Conservation (phyloP, 92 coral and sea anemone species). For the Zoanthus solanderi region DNA sequence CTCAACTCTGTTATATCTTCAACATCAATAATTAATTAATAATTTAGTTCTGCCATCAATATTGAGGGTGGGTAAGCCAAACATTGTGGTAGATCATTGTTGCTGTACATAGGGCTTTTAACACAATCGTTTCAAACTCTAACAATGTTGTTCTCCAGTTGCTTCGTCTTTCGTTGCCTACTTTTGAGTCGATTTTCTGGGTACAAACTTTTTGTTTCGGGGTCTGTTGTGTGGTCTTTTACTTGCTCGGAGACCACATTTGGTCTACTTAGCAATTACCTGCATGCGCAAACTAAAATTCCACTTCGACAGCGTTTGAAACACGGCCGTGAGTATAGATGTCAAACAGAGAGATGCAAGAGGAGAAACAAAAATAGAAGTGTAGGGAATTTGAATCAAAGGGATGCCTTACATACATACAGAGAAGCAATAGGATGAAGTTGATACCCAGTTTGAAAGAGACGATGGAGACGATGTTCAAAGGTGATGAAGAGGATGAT, state of each 20-base stretch:
- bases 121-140: slow-evolving; percentile 10
- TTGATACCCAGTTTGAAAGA: neutral
- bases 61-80: slow-evolving; percentile 5
- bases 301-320: too few relatives aligned
- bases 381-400: slow-evolving; percentile 20
- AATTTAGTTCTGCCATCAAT: neutral
- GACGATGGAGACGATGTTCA: slow-evolving; percentile 3
- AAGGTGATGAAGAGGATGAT: slow-evolving; percentile 7
- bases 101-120: slow-evolving; percentile 22
- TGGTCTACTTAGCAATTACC: too few relatives aligned
- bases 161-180: neutral
- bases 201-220: neutral
- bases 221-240: slow-evolving; percentile 26
- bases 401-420: slow-evolving; percentile 7
- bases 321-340: neutral
- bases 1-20: neutral
- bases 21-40: neutral
- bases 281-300: too few relatives aligned
- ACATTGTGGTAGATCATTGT: neutral
- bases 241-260: neutral
- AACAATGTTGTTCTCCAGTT: slow-evolving; percentile 3
- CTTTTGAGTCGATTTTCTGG: neutral
- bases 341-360: neutral
- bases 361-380: slow-evolving; percentile 10
- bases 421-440: too few relatives aligned